phyloP scores from a whole-genome alignment of 1,140 invertebrate species.

The honey bee (Apis mellifera) region DNA sequence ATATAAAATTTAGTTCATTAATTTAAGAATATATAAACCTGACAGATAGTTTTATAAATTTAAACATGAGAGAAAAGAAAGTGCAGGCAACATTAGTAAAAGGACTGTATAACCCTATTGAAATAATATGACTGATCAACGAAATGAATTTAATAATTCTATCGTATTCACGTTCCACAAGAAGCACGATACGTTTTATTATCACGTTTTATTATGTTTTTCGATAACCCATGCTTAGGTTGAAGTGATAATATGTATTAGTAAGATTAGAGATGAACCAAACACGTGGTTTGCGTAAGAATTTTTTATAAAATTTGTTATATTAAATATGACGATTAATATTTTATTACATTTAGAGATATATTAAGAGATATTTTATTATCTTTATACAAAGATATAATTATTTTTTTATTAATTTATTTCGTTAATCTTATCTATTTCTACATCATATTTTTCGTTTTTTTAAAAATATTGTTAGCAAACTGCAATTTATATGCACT shows the following conservation, averaged over 20 bases:
- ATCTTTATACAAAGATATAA: neutral
- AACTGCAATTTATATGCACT: neutral
- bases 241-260: neutral
- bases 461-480: too few relatives aligned
- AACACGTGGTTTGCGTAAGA: neutral
- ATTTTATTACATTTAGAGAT: neutral
- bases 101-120: neutral
- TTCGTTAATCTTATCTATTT: neutral
- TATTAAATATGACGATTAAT: neutral
- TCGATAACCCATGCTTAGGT: conserved; percentile 3
- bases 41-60: too few relatives aligned
- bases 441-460: neutral
- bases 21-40: neutral
- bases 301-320: neutral
- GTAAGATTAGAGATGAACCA: neutral
- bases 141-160: neutral
- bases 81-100: neutral
- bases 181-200: neutral
- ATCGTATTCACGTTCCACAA: neutral
- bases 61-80: neutral
- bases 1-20: conserved; percentile 7
- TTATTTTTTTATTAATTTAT: neutral
- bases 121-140: neutral
- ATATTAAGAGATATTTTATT: too few relatives aligned
- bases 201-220: neutral